Base-by-base conservation (phyloP, 2,113 vertebrate genomes). In the Urocynchramus pylzowi region DNA sequence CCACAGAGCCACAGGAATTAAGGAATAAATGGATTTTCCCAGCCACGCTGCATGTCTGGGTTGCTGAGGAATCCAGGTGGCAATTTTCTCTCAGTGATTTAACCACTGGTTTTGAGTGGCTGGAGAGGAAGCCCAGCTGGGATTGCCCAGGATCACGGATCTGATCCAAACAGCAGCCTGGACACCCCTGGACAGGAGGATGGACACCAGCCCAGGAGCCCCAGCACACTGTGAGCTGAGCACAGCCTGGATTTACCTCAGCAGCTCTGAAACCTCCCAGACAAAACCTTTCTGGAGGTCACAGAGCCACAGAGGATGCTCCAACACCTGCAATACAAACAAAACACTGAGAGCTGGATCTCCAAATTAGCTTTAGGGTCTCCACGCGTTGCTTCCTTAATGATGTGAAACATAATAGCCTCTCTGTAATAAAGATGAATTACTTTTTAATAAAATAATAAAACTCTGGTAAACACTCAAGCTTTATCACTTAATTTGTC, bases 401-500 rank as follows among this genome's bases (percentile, higher is more conserved):
- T 95, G 97, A 94, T 88, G 91, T 95, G 96, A 96, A 95, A 95
- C 86, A 10, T 39, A 93, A 95, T 57, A 56, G 95, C 97, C 98
- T 96, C 80, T 93, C 97, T 96, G 96, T 98, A 99, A 99, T 99
- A 99, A 98, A 99, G 98, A 98, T 97, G 96, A 98, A 99, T 98
- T 97, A 98, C 97, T 97, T 90, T 91, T 96, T 97, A 97, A 96
- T 97, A 98, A 98, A 98, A 97, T 97, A 98, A 98, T 97, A 96
- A 96, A 97, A 97, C 95, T 95, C 98, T 45, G 31, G 96, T 98
- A 98, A 98, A 98, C 96, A 98, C 97, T 98, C 97, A 96, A 96
- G 97, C 97, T 98, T 98, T 98, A 98, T 97, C 96, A 88, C 94
- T 98, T 99, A 99, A 99, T 99, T 99, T 98, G 98, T 98, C 98